phyloP scores from a whole-genome alignment of 2,888 invertebrate genomes.

The Philhelius pedissequus region DNA sequence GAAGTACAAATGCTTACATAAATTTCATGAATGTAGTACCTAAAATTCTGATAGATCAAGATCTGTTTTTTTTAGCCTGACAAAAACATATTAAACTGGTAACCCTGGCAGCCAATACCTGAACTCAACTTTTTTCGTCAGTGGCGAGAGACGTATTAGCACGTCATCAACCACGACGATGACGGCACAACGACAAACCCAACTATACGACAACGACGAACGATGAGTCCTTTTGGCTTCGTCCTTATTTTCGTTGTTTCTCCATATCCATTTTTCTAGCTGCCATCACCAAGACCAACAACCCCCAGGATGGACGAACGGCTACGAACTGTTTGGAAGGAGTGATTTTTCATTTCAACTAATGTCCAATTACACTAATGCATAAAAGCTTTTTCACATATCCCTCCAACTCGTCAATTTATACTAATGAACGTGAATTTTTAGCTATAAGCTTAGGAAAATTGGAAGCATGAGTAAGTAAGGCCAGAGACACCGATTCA shows the following conservation, averaged over 20 bases:
- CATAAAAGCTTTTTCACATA: conserved; percentile 72
- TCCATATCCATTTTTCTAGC: not conserved
- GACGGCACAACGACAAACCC: conserved; percentile 16
- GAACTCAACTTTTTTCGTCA: not conserved
- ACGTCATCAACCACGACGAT: conserved; percentile 48
- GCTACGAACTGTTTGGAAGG: conserved; percentile 62
- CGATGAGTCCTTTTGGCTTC: conserved; percentile 12
- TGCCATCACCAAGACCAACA: conserved; percentile 4
- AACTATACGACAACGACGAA: conserved; percentile 26
- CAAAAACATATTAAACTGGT: not conserved
- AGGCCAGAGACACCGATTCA: conserved; percentile 57
- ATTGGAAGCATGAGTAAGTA: conserved; percentile 43
- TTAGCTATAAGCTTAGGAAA: conserved; percentile 62
- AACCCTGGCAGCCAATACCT: not conserved
- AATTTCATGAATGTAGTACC: too few relatives aligned
- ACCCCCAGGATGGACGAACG: conserved; percentile 54
- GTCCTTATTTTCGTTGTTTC: not conserved
- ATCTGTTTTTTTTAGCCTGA: too few relatives aligned
- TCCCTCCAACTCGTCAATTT: conserved; percentile 71
- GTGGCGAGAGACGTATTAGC: conserved; percentile 37
- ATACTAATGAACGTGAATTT: conserved; percentile 71
- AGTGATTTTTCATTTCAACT: conserved; percentile 73
- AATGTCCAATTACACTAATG: conserved; percentile 73
- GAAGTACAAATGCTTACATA: too few relatives aligned
- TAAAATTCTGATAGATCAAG: too few relatives aligned